Percentiles rank a stretch among this genome's conserved stretches.
Conservation (phyloP, 2,113 vertebrate species). For the Cynopterus brachyotis region DNA sequence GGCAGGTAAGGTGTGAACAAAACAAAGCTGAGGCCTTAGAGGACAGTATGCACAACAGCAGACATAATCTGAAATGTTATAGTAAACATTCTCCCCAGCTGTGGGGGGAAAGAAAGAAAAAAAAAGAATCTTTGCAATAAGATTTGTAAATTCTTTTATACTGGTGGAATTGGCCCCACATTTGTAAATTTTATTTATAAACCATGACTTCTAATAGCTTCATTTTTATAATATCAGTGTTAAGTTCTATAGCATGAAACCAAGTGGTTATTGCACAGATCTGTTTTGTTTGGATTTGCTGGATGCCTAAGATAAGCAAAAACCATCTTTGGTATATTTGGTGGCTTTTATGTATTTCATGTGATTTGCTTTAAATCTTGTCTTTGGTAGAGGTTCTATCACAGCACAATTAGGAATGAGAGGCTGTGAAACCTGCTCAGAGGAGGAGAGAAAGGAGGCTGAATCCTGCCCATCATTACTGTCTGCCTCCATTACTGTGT, state of each 20-base stretch:
- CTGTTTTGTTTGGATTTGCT: background rate
- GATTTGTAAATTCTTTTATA: conserved; percentile 21
- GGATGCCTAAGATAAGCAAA: background rate
- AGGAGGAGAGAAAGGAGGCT: background rate
- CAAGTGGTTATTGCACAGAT: background rate
- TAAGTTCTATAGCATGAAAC: background rate
- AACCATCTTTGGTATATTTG: background rate
- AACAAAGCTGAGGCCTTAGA: background rate
- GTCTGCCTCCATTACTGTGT: background rate
- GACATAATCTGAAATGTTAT: background rate
- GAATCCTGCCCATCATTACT: background rate
- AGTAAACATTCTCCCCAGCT: background rate
- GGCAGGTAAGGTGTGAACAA: background rate
- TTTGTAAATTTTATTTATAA: background rate
- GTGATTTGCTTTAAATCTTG: background rate
- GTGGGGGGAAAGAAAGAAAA: background rate
- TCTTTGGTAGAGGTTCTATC: background rate
- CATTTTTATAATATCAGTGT: background rate
- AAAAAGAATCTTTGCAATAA: background rate
- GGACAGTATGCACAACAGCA: background rate
- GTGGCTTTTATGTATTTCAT: background rate
- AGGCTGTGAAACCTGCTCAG: background rate
- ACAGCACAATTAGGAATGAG: background rate
- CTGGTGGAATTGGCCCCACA: background rate
- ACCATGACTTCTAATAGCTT: background rate